A percentile compares a stretch with the other conserved stretches of the same genome.
These are phyloP conservation scores for Bemisia tabaci DNA, from an alignment of 1,140 invertebrate species.

Conservation along the genomic window DNA sequence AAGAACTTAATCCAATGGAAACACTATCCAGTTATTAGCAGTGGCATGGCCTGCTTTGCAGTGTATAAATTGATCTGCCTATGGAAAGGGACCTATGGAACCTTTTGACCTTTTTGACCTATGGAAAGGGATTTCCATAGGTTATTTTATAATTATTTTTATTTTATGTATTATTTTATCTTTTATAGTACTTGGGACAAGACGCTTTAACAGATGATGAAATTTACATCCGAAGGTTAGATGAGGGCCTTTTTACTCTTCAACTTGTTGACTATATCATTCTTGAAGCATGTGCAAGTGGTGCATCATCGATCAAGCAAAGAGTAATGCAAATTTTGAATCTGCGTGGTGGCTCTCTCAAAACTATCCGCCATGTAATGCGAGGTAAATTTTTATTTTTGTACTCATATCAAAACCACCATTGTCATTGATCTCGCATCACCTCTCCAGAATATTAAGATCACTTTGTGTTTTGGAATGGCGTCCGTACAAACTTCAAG, in stretches of 20 bases:
- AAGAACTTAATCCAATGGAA: no score
- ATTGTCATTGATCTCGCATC: not conserved
- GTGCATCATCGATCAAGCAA: slow-evolving; percentile 65
- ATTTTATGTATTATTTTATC: no score
- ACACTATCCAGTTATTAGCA: no score
- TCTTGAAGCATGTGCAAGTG: slow-evolving; percentile 73
- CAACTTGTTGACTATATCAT: slow-evolving; percentile 94
- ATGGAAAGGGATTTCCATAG: no score
- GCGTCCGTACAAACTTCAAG: not conserved
- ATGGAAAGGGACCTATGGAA: no score
- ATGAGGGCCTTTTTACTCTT: slow-evolving; percentile 87
- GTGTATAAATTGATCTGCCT: no score
- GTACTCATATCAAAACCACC: not conserved
- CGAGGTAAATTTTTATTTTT: slow-evolving; percentile 44
- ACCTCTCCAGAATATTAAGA: not conserved
- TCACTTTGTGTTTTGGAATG: not conserved
- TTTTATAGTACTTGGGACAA: not conserved
- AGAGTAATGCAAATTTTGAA: slow-evolving; percentile 79
- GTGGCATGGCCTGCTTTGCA: no score
- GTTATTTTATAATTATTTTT: no score
- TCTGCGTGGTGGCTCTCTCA: slow-evolving; percentile 74
- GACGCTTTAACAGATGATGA: slow-evolving; percentile 46
- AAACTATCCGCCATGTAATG: slow-evolving; percentile 90
- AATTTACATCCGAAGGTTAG: slow-evolving; percentile 74
- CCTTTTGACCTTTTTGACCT: no score